These are phyloP conservation scores for Gadopsis bispinosus DNA, from an alignment of 2,797 vertebrate species.

Conservation along the genomic window DNA sequence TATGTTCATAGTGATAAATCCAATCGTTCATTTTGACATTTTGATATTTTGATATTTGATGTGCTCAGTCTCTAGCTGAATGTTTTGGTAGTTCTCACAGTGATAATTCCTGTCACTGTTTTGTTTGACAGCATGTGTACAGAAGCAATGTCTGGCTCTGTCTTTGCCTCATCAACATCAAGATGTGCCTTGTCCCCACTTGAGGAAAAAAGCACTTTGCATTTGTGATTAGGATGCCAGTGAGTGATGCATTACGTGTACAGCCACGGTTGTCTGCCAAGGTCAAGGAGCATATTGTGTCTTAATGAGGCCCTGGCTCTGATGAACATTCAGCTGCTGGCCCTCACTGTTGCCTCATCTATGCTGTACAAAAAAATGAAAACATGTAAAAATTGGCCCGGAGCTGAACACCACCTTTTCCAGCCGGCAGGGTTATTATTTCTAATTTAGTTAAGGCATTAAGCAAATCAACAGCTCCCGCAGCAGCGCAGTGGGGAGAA, in stretches of 20 bases:
- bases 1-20: conserved; percentile 67
- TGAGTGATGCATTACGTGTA: conserved; percentile 49
- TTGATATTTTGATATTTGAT: conserved; percentile 59
- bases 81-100: conserved; percentile 20
- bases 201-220: conserved; percentile 42
- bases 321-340: conserved; percentile 53
- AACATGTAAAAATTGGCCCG: conserved; percentile 43
- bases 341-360: conserved; percentile 16
- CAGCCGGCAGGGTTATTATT: conserved; percentile 70
- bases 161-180: conserved; percentile 43
- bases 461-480: conserved; percentile 75
- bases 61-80: conserved; percentile 41
- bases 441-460: conserved; percentile 76
- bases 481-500: conserved; percentile 58
- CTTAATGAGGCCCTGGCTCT: conserved; percentile 59
- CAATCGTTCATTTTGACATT: conserved; percentile 68
- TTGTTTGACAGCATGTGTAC: conserved; percentile 12
- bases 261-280: conserved; percentile 49
- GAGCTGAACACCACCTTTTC: conserved; percentile 55
- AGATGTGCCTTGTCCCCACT: conserved; percentile 34
- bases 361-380: conserved; percentile 46
- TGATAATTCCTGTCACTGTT: conserved; percentile 20
- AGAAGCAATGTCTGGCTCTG: background rate
- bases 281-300: conserved; percentile 67
- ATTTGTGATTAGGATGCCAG: conserved; percentile 46